Evolutionary conservation across 92 coral and sea anemone species (phyloP).

Genomic region (Diadumene lineata): DNA sequence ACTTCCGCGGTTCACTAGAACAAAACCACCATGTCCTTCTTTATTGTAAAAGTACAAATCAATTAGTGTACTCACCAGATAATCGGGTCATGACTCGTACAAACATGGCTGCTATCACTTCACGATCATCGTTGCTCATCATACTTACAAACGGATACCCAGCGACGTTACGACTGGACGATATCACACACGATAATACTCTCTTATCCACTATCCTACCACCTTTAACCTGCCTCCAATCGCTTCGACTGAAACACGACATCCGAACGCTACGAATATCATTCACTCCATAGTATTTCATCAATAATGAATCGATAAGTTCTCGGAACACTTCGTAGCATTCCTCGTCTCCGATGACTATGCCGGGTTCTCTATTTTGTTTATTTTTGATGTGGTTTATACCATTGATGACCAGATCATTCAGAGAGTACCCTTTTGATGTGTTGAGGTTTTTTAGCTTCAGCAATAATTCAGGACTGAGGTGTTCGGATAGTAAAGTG

Average conservation of each 20-base stretch:
- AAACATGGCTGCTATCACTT: conserved; percentile 14
- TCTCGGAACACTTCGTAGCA: conserved; percentile 48
- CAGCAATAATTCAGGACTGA: conserved; percentile 19
- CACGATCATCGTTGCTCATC: conserved; percentile 9
- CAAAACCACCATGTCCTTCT: too few relatives aligned
- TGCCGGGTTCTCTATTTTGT: neutral
- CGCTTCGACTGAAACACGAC: conserved; percentile 14
- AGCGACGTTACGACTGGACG: conserved; percentile 37
- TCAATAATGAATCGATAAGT: conserved; percentile 45
- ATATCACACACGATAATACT: conserved; percentile 32
- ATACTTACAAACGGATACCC: conserved; percentile 21
- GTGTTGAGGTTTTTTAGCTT: conserved; percentile 30
- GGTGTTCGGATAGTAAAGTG: conserved; percentile 17
- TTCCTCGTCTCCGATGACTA: conserved; percentile 52
- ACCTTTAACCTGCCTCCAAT: conserved; percentile 45
- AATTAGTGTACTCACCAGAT: conserved; percentile 11
- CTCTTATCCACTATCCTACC: conserved; percentile 32
- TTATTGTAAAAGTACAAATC: too few relatives aligned
- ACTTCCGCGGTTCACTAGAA: too few relatives aligned
- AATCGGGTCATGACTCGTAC: conserved; percentile 12
- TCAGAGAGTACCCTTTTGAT: conserved; percentile 21
- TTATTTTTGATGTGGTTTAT: neutral
- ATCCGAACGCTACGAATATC: neutral
- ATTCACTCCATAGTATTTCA: conserved; percentile 9
- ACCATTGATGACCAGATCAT: conserved; percentile 26